Conservation (phyloP, 2,888 invertebrate genomes). For the Automeris io region DNA sequence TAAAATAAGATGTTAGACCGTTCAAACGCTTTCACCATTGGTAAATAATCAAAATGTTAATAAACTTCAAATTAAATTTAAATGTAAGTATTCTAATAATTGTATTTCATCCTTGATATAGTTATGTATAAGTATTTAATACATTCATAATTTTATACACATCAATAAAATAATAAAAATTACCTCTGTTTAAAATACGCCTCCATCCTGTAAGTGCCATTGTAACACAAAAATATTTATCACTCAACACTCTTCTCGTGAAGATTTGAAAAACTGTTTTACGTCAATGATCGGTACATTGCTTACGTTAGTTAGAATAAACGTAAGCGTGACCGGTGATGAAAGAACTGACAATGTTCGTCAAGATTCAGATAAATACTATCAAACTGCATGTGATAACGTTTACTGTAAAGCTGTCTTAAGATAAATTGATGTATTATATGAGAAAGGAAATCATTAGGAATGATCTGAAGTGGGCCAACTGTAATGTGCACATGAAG, state of each 20-base stretch:
- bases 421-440: conserved; percentile 21
- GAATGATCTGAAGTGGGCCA: too few species aligned
- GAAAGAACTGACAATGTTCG: background rate
- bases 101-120: too few species aligned
- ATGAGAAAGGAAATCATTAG: conserved; percentile 15
- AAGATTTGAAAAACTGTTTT: background rate
- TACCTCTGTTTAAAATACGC: conserved; percentile 53
- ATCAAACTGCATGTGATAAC: conserved; percentile 11
- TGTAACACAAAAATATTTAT: conserved; percentile 10
- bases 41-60: too few species aligned
- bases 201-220: conserved; percentile 62
- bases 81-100: too few species aligned
- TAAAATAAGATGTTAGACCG: too few species aligned
- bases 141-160: too few species aligned
- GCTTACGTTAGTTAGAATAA: background rate
- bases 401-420: conserved; percentile 16
- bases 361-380: background rate
- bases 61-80: too few species aligned
- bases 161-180: background rate
- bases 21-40: too few species aligned
- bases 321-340: background rate
- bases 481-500: too few species aligned
- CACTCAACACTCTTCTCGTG: background rate
- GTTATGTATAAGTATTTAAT: too few species aligned
- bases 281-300: background rate